phyloP scores from a whole-genome alignment of 2,113 vertebrate genomes.

The Brienomyrus longianalis region DNA sequence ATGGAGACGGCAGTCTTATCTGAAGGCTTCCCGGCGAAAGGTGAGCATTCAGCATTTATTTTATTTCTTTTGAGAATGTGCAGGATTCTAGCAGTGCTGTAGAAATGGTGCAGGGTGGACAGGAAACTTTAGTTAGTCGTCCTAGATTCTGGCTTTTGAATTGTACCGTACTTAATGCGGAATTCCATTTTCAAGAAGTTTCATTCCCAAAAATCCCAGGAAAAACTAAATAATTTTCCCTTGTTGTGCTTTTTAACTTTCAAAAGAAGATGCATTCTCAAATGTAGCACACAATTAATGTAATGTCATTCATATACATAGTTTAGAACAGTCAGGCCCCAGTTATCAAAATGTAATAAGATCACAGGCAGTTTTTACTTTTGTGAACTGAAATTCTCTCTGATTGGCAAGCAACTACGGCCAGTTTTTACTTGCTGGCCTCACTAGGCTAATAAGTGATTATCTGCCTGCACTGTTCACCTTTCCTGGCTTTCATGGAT shows the following conservation, averaged over 20 bases:
- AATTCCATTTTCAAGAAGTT: neutral
- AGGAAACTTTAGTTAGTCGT: neutral
- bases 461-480: neutral
- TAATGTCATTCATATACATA: neutral
- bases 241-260: neutral
- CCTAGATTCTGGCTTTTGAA: neutral
- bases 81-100: neutral
- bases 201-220: neutral
- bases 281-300: neutral
- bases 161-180: neutral
- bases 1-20: conserved; percentile 14
- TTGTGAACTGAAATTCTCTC: neutral
- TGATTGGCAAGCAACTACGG: no score
- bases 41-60: neutral
- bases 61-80: neutral
- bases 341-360: neutral
- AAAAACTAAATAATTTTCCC: neutral
- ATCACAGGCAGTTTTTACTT: neutral
- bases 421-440: neutral
- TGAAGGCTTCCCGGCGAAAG: conserved; percentile 11
- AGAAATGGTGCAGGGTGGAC: neutral
- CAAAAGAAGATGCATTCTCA: neutral
- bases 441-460: neutral
- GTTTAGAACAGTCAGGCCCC: no score
- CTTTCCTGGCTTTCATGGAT: neutral